phyloP scores from a whole-genome alignment of 1,140 invertebrate species.

The Aphis gossypii region DNA sequence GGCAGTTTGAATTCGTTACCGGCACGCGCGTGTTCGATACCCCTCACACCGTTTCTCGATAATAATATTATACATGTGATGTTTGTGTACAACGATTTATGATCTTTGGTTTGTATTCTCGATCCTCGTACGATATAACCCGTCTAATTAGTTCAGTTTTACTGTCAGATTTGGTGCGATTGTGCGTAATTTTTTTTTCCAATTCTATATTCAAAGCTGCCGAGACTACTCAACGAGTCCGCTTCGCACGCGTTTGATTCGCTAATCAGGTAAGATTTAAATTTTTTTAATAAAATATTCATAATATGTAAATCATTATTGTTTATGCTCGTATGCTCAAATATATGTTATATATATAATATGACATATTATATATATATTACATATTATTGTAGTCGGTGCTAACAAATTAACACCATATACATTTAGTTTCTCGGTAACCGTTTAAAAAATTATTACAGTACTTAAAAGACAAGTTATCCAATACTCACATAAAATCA shows the following conservation, averaged over 20 bases:
- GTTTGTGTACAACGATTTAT: background rate
- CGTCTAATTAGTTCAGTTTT: background rate
- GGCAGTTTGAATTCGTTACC: conserved; percentile 22
- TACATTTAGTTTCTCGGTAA: background rate
- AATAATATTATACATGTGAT: background rate
- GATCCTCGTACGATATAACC: background rate
- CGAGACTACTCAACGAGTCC: background rate
- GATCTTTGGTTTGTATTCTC: background rate
- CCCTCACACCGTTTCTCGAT: background rate
- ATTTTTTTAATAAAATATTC: background rate
- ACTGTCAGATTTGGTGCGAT: background rate
- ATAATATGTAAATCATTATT: background rate
- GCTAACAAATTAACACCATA: background rate
- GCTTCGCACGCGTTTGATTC: background rate
- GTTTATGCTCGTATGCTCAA: background rate
- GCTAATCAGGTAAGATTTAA: background rate
- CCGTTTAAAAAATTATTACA: background rate
- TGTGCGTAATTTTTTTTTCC: background rate
- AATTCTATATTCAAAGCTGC: background rate
- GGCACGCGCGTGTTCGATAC: background rate
- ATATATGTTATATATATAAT: too few relatives aligned
- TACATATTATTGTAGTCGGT: too few relatives aligned
- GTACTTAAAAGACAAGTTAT: background rate
- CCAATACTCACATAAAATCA: too few relatives aligned
- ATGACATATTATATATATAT: too few relatives aligned